Evolutionary conservation across 2,797 vertebrate species (phyloP), one percentile per base, ranked within the genome.

Genomic region (Merluccius polli): DNA sequence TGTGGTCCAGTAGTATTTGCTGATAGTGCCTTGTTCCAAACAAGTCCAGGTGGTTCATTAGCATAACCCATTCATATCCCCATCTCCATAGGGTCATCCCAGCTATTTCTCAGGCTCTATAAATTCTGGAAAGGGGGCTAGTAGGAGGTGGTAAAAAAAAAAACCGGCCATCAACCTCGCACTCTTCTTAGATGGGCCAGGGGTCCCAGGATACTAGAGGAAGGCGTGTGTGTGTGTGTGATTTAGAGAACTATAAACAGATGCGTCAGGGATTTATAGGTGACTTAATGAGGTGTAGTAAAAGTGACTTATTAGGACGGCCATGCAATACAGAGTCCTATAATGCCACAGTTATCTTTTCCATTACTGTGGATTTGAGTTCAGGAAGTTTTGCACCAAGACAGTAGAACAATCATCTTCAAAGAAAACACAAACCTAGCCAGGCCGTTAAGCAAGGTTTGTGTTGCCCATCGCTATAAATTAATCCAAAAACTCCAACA

Each of bases 261-360:
- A 90, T 86, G 87, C 87, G 91, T 91, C 79, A 83, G 81, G 73
- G 88, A 92, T 93, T 90, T 88, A 93, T 89, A 76, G 85, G 79
- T 82, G 86, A 87, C 86, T 88, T 92, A 91, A 93, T 92, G 92
- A 92, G 88, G 81, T 83, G 84, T 80, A 82, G 81, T 93, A 89
- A 93, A 93, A 92, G 81, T 92, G 89, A 93, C 85, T 92, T 90
- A 93, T 84, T 77, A 86, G 89, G 87, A 92, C 89, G 88, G 86
- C 82, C 79, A 84, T 81, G 84, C 59, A 7, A 90, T 86, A 87
- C 83, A 77, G 86, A 77, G 86, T 72, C 79, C 84, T 83, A 82
- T 89, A 90, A 90, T 75, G 84, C 80, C 35, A 85, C 82, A 80
- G 86, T 90, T 89, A 90, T 90, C 82, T 90, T 92, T 92, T 92